These are phyloP conservation scores for Syngnathus typhle DNA, from an alignment of 2,113 vertebrate genomes.

Conservation along the genomic window DNA sequence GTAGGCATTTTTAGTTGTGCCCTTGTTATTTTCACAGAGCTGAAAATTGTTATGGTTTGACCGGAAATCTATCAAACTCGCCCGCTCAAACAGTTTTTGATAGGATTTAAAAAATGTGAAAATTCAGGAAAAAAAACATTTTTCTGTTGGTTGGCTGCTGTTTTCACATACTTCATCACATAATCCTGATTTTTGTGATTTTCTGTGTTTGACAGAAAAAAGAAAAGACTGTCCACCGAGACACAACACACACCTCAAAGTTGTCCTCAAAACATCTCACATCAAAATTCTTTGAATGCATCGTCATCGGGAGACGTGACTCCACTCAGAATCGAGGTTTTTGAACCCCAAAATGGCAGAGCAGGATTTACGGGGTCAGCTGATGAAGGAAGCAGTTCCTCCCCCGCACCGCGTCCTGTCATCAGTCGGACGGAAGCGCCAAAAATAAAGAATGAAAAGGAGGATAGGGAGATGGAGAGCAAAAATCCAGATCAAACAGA, in stretches of 20 bases:
- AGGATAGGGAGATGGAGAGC: too few relatives aligned
- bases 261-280: constrained; percentile 23
- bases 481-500: neutral
- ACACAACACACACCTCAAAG: too few relatives aligned
- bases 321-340: constrained; percentile 1
- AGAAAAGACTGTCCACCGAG: neutral
- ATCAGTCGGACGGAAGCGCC: constrained; percentile 67
- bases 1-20: neutral
- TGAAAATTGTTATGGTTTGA: too few relatives aligned
- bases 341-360: neutral
- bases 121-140: too few relatives aligned
- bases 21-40: neutral
- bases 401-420: neutral
- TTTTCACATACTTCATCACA: neutral
- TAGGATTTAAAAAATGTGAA: too few relatives aligned
- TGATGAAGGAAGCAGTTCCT: neutral
- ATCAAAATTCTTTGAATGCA: neutral
- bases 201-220: neutral
- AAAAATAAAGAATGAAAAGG: constrained; percentile 26
- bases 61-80: too few relatives aligned
- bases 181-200: neutral
- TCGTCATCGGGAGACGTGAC: constrained; percentile 10
- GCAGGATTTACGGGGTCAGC: neutral
- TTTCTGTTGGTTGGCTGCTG: too few relatives aligned
- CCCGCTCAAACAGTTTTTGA: too few relatives aligned